These are phyloP conservation scores for Boleophthalmus pectinirostris DNA, from an alignment of 2,113 vertebrate genomes.

Conservation along the genomic window DNA sequence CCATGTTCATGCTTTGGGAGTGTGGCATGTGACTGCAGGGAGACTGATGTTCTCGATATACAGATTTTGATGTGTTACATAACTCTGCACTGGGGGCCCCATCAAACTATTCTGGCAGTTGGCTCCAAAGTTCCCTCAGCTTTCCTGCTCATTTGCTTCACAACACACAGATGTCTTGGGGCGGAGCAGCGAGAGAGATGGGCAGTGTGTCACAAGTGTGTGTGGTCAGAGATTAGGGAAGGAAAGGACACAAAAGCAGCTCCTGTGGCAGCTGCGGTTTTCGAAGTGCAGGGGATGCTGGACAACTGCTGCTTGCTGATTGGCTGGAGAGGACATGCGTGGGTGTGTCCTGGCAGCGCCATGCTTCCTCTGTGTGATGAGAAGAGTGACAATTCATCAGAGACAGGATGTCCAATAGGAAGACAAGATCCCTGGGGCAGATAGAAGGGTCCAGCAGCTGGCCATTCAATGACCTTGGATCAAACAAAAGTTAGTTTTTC, in stretches of 20 bases:
- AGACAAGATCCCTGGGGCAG: constrained; percentile 59
- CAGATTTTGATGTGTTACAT: constrained; percentile 52
- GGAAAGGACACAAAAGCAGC: constrained; percentile 70
- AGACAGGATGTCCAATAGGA: constrained; percentile 71
- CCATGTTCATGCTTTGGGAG: constrained; percentile 33
- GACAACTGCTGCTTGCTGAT: constrained; percentile 80
- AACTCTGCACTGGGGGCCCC: constrained; percentile 51
- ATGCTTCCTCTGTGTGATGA: constrained; percentile 76
- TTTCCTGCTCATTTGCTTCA: constrained; percentile 50
- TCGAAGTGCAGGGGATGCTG: constrained; percentile 76
- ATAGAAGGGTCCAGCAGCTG: constrained; percentile 59
- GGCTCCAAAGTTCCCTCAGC: constrained; percentile 59
- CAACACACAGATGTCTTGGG: constrained; percentile 62
- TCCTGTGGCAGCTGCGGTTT: constrained; percentile 76
- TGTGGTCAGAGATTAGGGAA: constrained; percentile 72
- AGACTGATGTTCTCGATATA: constrained; percentile 46
- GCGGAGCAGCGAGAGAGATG: constrained; percentile 34
- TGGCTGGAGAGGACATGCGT: constrained; percentile 68
- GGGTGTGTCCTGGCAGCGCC: constrained; percentile 78
- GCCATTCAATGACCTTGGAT: constrained; percentile 58
- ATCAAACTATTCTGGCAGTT: constrained; percentile 56
- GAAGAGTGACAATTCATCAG: constrained; percentile 70
- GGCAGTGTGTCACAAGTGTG: constrained; percentile 63
- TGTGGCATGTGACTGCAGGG: constrained; percentile 30
- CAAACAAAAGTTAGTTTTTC: constrained; percentile 58